These are phyloP conservation scores for Salarias fasciatus DNA, from an alignment of 2,797 vertebrate genomes.

Conservation along the genomic window DNA sequence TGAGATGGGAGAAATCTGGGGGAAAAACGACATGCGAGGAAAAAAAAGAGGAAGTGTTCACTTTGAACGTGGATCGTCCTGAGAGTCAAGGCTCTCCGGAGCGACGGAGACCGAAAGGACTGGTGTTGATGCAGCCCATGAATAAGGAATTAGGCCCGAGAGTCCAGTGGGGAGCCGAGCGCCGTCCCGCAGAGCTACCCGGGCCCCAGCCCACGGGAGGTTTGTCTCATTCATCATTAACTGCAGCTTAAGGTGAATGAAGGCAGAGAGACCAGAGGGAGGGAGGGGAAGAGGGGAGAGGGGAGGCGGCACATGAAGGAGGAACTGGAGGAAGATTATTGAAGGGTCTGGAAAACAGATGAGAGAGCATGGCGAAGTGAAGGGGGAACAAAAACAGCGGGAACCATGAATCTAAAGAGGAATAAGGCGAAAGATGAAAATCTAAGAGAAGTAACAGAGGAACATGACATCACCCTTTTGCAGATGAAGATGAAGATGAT, in stretches of 20 bases:
- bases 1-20: constrained; percentile 14
- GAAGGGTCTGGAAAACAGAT: constrained; percentile 48
- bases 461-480: constrained; percentile 6
- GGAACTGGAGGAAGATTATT: constrained; percentile 45
- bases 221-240: constrained; percentile 73
- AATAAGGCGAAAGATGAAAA: constrained; percentile 13
- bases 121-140: constrained; percentile 55
- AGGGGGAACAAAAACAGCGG: constrained; percentile 24
- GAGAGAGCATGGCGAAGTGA: constrained; percentile 20
- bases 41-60: constrained; percentile 16
- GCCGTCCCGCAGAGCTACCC: constrained; percentile 47
- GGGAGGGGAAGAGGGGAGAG: constrained; percentile 24
- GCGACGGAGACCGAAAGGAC: constrained; percentile 17
- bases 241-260: constrained; percentile 66
- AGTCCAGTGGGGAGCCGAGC: constrained; percentile 42
- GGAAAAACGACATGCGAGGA: constrained; percentile 3
- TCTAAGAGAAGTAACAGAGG: constrained; percentile 3
- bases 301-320: constrained; percentile 49
- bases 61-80: constrained; percentile 37
- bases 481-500: constrained; percentile 7
- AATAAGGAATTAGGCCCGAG: constrained; percentile 66
- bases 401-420: constrained; percentile 28
- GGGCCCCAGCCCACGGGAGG: constrained; percentile 47
- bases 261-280: constrained; percentile 34
- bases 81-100: constrained; percentile 36